Percentiles rank a stretch among this genome's conserved stretches.
Evolutionary conservation across 2,113 vertebrate species (phyloP).

Genomic region (Nothoprocta perdicaria): DNA sequence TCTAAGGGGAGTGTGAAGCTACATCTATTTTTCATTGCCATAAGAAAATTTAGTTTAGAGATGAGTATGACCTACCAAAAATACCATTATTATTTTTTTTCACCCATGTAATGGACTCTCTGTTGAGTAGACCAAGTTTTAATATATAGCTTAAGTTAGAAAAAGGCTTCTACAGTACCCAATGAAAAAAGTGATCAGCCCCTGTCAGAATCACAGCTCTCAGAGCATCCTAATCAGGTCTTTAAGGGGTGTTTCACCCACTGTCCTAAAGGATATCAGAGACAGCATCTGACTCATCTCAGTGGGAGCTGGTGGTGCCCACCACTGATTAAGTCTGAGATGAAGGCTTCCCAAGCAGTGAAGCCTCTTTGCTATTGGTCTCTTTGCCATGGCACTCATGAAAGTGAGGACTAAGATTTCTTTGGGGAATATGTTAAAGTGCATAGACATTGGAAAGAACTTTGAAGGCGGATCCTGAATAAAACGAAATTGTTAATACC

Average conservation of each 20-base stretch:
- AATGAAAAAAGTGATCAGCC: not conserved
- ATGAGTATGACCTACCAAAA: not conserved
- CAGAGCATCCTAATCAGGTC: not conserved
- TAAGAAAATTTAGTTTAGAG: not conserved
- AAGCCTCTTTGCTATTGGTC: not conserved
- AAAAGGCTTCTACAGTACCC: not conserved
- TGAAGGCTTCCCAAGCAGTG: accelerated
- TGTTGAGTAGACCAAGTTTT: not conserved
- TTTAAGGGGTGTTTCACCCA: not conserved
- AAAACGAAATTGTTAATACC: not conserved
- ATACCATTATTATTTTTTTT: not conserved
- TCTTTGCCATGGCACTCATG: not conserved
- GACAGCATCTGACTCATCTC: not conserved
- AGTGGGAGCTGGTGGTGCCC: not conserved
- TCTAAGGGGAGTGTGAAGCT: not conserved
- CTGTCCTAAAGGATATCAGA: not conserved
- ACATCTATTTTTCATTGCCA: not conserved
- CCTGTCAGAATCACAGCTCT: not conserved
- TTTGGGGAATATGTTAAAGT: not conserved
- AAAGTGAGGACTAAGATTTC: not conserved
- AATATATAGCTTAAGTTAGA: not conserved
- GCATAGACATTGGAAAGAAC: not conserved
- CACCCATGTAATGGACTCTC: not conserved
- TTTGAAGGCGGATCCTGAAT: not conserved
- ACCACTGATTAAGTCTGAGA: no score